Conservation (phyloP, 1,140 invertebrate genomes). For the Penaeus chinensis region DNA sequence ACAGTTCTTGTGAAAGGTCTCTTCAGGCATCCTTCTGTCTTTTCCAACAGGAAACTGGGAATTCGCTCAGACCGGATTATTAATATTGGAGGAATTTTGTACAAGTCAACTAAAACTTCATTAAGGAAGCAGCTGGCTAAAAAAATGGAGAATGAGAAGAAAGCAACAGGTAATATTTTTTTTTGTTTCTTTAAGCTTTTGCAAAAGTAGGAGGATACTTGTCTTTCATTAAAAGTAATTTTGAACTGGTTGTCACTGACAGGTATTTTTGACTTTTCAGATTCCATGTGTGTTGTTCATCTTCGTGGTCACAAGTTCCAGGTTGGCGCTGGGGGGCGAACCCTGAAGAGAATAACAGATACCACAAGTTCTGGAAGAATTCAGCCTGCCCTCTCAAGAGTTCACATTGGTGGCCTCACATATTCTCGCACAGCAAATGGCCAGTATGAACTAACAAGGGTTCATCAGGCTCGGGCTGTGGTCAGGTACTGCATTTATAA, state of each 20-base stretch:
- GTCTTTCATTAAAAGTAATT: too few species aligned
- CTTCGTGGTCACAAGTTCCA: slow-evolving; percentile 35
- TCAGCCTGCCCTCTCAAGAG: slow-evolving; percentile 8
- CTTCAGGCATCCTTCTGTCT: too few species aligned
- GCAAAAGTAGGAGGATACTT: background rate
- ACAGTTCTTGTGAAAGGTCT: too few species aligned
- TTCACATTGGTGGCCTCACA: slow-evolving; percentile 44
- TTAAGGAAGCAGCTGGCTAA: slow-evolving; percentile 44
- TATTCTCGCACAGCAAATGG: slow-evolving; percentile 40
- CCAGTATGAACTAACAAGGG: slow-evolving; percentile 38
- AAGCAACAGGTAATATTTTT: slow-evolving; percentile 1
- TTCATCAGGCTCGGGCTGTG: slow-evolving; percentile 38
- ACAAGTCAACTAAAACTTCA: slow-evolving; percentile 56
- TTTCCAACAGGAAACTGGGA: background rate
- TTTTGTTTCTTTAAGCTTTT: background rate
- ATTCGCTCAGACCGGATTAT: slow-evolving; percentile 49
- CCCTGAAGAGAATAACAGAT: slow-evolving; percentile 22
- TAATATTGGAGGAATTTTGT: slow-evolving; percentile 54
- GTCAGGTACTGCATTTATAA: slow-evolving; percentile 3
- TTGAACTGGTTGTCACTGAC: too few species aligned
- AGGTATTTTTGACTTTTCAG: background rate
- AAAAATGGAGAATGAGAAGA: background rate
- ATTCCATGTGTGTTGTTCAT: slow-evolving; percentile 19
- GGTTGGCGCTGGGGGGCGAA: slow-evolving; percentile 32
- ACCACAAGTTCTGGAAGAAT: background rate